Percentiles rank a stretch among this genome's conserved stretches.
These are phyloP conservation scores for Gymnopithys bicolor DNA, from an alignment of 2,797 vertebrate genomes.

Conservation along the genomic window DNA sequence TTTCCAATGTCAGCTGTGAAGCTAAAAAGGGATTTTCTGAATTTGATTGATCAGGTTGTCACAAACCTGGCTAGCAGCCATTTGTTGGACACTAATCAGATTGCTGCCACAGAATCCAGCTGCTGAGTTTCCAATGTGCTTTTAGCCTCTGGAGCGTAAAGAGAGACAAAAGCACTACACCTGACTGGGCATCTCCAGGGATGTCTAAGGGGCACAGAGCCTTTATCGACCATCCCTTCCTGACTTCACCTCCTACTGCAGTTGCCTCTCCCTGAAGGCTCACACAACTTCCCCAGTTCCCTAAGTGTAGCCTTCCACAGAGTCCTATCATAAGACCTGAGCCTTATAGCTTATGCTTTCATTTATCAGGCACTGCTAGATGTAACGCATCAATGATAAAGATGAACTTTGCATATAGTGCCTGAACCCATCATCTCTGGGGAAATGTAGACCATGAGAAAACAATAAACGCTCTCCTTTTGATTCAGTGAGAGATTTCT, in stretches of 20 bases:
- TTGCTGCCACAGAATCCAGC: constrained; percentile 25
- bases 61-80: constrained; percentile 53
- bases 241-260: neutral
- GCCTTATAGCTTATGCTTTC: neutral
- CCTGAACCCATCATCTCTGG: neutral
- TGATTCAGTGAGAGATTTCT: neutral
- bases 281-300: neutral
- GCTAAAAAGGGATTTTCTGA: constrained; percentile 55
- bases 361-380: neutral
- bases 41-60: constrained; percentile 59
- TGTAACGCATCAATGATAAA: neutral
- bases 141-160: neutral
- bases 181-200: constrained; percentile 31
- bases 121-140: constrained; percentile 18
- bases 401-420: neutral
- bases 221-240: neutral
- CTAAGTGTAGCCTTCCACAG: neutral
- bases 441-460: neutral
- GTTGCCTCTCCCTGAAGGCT: neutral
- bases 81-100: constrained; percentile 54
- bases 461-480: neutral
- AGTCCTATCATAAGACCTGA: neutral
- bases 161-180: constrained; percentile 9
- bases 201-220: neutral
- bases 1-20: constrained; percentile 17